These are phyloP conservation scores for Oryzias dopingdopingensis DNA, from an alignment of 2,797 vertebrate species.

Conservation along the genomic window DNA sequence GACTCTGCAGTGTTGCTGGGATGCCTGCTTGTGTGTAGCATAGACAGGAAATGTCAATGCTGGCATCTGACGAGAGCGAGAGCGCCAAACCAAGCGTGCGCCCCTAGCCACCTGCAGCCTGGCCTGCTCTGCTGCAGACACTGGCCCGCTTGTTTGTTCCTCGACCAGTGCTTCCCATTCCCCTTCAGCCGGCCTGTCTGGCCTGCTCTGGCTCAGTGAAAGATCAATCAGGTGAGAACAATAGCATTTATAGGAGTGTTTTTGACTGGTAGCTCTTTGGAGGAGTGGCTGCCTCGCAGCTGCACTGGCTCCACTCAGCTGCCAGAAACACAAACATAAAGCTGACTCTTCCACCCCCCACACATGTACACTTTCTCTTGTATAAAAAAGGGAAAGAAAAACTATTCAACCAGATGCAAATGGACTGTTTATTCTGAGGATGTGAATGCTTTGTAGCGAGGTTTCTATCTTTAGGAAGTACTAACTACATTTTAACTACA, in stretches of 20 bases:
- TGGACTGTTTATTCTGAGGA: not conserved
- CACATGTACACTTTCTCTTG: constrained; percentile 2
- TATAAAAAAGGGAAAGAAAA: constrained; percentile 2
- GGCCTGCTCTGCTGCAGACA: constrained; percentile 68
- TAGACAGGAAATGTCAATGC: constrained; percentile 79
- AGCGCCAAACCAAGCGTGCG: constrained; percentile 74
- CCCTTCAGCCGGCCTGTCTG: constrained; percentile 73
- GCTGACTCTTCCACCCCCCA: constrained; percentile 43
- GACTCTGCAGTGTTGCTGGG: constrained; percentile 74
- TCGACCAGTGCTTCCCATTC: constrained; percentile 59
- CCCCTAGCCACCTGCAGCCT: constrained; percentile 78
- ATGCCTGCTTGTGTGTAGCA: constrained; percentile 74
- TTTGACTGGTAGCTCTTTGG: constrained; percentile 65
- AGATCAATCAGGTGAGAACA: constrained; percentile 82
- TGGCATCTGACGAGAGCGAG: constrained; percentile 72
- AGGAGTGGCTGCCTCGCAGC: constrained; percentile 73
- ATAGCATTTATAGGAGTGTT: constrained; percentile 77
- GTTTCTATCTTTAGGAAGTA: no score
- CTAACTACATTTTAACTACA: no score
- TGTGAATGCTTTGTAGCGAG: no score
- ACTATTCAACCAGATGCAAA: not conserved
- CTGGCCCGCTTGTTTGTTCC: constrained; percentile 76
- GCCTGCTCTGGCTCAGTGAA: constrained; percentile 61
- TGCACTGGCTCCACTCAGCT: constrained; percentile 74
- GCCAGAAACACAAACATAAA: constrained; percentile 67